Base-by-base conservation (phyloP, 2,113 vertebrate genomes). In the Python bivittatus region DNA sequence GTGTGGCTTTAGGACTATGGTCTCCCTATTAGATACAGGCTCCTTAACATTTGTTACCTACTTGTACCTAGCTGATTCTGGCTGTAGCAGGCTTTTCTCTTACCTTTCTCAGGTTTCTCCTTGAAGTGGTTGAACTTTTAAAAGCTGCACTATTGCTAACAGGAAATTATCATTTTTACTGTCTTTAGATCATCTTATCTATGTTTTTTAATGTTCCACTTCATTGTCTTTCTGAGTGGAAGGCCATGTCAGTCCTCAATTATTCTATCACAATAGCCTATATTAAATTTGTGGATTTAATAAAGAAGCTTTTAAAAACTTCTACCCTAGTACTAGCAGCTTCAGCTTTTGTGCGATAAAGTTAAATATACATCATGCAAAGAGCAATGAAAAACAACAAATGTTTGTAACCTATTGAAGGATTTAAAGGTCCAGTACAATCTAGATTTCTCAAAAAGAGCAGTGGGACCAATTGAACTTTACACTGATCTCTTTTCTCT, bases 1-100 rank as follows among this genome's bases (percentile, higher is more conserved):
- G 99, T 99, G 52, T 91, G 93, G 9, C 38, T 93, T 58, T 22
- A 13, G 57, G 58, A 23, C 38, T 20, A n/a, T 7, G 3, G 56
- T 48, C 53, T 58, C 33, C 29, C 17, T n/a, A 15, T 53, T 29
- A n/a, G 44, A 38, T 1, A 4, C 53, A 6, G 0, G 22, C 29
- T 27, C 44, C 29, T n/a, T n/a, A 20, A 23, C 3, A 68, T 89
- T 48, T 38, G 6, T 68, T 89, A 48, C n/a, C n/a, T 57, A n/a
- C 53, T 57, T n/a, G 48, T 15, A 27, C 12, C 48, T 27, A 23
- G 27, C 8, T 79, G 72, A 79, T 42, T 38, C 33, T 1, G n/a
- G n/a, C 68, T 38, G 15, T 79, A 79, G 33, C 33, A 20, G 68
- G 4, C 13, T 79, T 38, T 79, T 38, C 68, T 79, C 33, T 79